Conservation (phyloP, 2,113 vertebrate genomes). For the Mesoclemmys tuberculata region DNA sequence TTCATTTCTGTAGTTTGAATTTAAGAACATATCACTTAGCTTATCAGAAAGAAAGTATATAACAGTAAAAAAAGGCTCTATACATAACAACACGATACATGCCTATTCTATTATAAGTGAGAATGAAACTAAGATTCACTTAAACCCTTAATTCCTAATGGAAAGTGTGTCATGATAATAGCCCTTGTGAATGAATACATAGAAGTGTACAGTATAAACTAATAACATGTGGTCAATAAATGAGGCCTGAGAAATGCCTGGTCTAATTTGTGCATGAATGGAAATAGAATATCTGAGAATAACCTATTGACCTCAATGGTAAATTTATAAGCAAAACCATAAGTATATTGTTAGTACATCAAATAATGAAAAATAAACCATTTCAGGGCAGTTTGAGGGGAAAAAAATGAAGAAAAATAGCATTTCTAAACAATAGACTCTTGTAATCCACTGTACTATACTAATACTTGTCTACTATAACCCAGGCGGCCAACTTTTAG, state of each 20-base stretch:
- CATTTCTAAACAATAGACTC: not conserved
- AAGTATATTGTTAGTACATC: not conserved
- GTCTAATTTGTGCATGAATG: not conserved
- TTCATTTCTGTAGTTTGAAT: not conserved
- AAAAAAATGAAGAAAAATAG: not conserved
- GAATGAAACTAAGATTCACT: not conserved
- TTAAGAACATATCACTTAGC: not conserved
- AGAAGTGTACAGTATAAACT: not conserved
- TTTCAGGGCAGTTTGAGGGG: not conserved
- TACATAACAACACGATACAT: not conserved
- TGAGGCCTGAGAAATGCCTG: not conserved
- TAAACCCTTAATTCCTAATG: not conserved
- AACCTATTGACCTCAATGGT: not conserved
- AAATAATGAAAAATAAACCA: not conserved
- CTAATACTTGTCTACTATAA: not conserved
- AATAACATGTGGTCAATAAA: not conserved
- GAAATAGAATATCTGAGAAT: not conserved
- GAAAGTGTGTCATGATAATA: no score
- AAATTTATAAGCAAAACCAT: not conserved
- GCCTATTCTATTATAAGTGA: no score
- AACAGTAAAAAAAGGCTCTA: no score
- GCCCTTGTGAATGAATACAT: not conserved
- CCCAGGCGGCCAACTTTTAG: rapidly evolving
- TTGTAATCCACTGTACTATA: no score
- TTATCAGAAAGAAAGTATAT: not conserved